Base-by-base conservation (phyloP, 2,113 vertebrate genomes). In the Micronisus gabar region DNA sequence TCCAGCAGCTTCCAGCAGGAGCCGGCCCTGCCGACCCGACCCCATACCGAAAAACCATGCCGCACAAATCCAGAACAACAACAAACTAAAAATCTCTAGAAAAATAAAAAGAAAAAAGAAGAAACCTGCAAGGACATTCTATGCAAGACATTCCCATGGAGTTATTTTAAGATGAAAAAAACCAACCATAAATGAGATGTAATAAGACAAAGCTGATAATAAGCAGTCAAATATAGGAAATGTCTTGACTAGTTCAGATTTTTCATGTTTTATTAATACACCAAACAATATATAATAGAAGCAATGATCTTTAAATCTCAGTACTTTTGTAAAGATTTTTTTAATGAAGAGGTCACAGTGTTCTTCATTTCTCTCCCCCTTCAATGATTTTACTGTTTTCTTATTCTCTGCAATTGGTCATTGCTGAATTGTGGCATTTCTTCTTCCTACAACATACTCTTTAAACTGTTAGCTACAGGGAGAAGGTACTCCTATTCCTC, bases 221-320 rank as follows among this genome's bases (percentile, higher is more conserved):
- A 87, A 58, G 48, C 21, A 79, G 47, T 65, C 27, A 90, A 73
- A 92, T 78, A 7, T n/a, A 75, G 36, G 70, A 96, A 91, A 50
- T 81, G 34, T 76, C 55, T 86, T 83, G 8, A 90, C n/a, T 45
- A 95, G 26, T 89, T 32, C n/a, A 78, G 20, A 52, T 85, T 81
- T 95, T 89, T 56, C 84, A 79, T 59, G 67, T 76, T 81, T 78
- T 73, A 94, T 91, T 88, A 94, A 88, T 82, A 34, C 20, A 78
- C 11, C 71, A 16, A 95, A n/a, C 56, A 78, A 56, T 76, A 53
- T 67, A 40, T 43, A 30, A 15, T 26, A 71, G 13, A 36, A 48
- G 20, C 32, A 91, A n/a, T 11, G 4, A 10, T 61, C 52, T 97
- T 94, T 92, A 34, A 78, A 93, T 76, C 66, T 81, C 58, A 68